Evolutionary conservation across 2,797 vertebrate species (phyloP).

Genomic region (Poecilia wingei): DNA sequence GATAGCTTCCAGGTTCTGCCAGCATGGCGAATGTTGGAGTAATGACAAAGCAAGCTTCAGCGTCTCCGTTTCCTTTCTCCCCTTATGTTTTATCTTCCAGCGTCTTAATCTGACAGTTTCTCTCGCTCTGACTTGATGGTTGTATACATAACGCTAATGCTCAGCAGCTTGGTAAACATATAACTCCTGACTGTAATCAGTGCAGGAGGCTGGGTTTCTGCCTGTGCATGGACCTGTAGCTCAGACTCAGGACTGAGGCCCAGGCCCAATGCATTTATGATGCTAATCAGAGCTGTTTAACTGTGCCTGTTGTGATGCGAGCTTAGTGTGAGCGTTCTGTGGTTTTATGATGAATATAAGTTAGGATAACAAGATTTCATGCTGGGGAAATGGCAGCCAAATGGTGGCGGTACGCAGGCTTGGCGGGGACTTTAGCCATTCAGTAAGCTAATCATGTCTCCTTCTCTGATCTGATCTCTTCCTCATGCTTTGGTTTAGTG

Average conservation of each 20-base stretch:
- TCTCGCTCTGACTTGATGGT: conserved; percentile 68
- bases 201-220: conserved; percentile 44
- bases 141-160: conserved; percentile 76
- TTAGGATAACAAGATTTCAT: conserved; percentile 77
- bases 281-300: conserved; percentile 82
- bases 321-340: conserved; percentile 63
- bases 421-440: conserved; percentile 70
- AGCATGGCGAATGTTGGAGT: conserved; percentile 65
- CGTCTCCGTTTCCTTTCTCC: conserved; percentile 37
- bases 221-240: conserved; percentile 31
- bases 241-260: conserved; percentile 50
- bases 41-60: conserved; percentile 65
- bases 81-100: conserved; percentile 62
- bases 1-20: conserved; percentile 77
- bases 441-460: conserved; percentile 67
- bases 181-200: conserved; percentile 73
- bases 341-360: conserved; percentile 82
- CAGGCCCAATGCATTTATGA: conserved; percentile 66
- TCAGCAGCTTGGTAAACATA: conserved; percentile 75
- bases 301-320: conserved; percentile 67
- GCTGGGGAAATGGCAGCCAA: conserved; percentile 73
- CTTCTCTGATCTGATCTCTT: conserved; percentile 69
- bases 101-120: conserved; percentile 76
- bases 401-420: conserved; percentile 57
- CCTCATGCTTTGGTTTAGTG: conserved; percentile 73